These are phyloP conservation scores for Lissocephala sabroskyi DNA, from an alignment of 2,888 invertebrate genomes.

Conservation along the genomic window DNA sequence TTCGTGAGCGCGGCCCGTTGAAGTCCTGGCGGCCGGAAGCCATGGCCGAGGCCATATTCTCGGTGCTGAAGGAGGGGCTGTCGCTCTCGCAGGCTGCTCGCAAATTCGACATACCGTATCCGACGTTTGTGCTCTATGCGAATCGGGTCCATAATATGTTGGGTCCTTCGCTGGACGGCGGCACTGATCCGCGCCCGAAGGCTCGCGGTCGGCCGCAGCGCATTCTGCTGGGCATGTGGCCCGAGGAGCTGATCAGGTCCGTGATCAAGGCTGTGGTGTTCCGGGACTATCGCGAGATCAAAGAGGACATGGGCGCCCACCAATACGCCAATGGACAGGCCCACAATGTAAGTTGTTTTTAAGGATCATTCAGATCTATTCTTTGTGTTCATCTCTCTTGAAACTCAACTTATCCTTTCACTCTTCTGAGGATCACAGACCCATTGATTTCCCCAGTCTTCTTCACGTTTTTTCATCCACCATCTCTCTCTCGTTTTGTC, in stretches of 20 bases:
- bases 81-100: conserved; percentile 92
- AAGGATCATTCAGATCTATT: neutral
- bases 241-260: conserved; percentile 92
- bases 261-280: conserved; percentile 94
- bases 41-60: conserved; percentile 95
- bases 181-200: conserved; percentile 91
- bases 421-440: neutral
- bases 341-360: conserved; percentile 45
- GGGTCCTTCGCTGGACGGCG: conserved; percentile 91
- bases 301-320: conserved; percentile 78
- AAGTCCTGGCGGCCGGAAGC: conserved; percentile 96
- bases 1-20: conserved; percentile 92
- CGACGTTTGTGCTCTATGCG: conserved; percentile 93
- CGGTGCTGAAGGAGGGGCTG: conserved; percentile 90
- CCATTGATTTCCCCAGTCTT: too few relatives aligned
- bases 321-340: conserved; percentile 71
- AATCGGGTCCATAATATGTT: conserved; percentile 95
- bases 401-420: neutral
- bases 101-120: conserved; percentile 95
- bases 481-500: too few relatives aligned
- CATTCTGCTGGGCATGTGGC: conserved; percentile 93
- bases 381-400: neutral
- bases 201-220: conserved; percentile 92
- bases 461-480: too few relatives aligned
- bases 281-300: conserved; percentile 87